Evolutionary conservation across 2,888 invertebrate species (phyloP).

Genomic region (Brachyopa scutellaris): DNA sequence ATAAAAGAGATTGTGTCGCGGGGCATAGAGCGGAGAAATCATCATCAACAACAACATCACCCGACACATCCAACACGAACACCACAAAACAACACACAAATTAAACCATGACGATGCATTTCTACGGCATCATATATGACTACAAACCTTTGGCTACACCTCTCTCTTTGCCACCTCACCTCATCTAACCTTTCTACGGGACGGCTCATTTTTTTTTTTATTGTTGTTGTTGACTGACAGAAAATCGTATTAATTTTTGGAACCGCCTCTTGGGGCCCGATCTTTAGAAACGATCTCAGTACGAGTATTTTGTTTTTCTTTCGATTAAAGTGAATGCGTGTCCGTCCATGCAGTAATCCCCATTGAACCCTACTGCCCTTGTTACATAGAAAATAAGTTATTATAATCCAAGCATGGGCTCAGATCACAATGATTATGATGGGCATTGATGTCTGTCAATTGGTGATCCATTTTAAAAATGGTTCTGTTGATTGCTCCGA

Average conservation of each 20-base stretch:
- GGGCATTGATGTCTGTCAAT: too few species aligned
- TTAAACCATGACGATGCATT: constrained; percentile 64
- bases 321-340: constrained; percentile 39
- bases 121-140: constrained; percentile 47
- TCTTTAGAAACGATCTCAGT: constrained; percentile 47
- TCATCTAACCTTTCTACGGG: background rate
- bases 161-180: constrained; percentile 8
- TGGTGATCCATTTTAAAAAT: too few species aligned
- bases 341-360: constrained; percentile 9
- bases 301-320: constrained; percentile 24
- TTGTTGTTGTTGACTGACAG: constrained; percentile 27
- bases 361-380: constrained; percentile 28
- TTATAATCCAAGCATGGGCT: too few species aligned
- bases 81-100: constrained; percentile 50
- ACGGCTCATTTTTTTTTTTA: constrained; percentile 10
- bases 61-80: constrained; percentile 36
- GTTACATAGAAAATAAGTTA: constrained; percentile 20
- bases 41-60: constrained; percentile 35
- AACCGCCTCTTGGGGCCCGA: constrained; percentile 20
- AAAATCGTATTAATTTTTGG: constrained; percentile 51
- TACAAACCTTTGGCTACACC: constrained; percentile 12
- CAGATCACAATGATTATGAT: too few species aligned
- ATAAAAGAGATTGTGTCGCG: constrained; percentile 15
- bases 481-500: too few species aligned
- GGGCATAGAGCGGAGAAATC: constrained; percentile 13